Base-by-base conservation (phyloP, 2,113 vertebrate genomes). In the Protobothrops flavoviridis region DNA sequence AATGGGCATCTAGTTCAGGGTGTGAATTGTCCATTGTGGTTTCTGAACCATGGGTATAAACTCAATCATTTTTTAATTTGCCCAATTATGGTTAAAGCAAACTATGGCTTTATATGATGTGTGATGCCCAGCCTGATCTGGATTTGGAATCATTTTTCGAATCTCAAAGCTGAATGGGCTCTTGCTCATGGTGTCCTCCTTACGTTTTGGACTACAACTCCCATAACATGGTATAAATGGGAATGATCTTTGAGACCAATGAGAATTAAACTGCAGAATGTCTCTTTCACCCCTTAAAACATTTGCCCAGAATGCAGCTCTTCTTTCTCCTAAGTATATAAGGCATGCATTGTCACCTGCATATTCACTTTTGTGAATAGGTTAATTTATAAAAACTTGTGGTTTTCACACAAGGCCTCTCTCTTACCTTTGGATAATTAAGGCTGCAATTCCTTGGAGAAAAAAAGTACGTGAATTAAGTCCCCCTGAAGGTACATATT, bases 301-400 rank as follows among this genome's bases (percentile, higher is more conserved):
- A 97, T 97, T 81, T 39, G 13, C 96, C 97, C 96, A 96, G 96
- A 96, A 97, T 23, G 13, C 4, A 53, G 6, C 8, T 33, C 11
- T 26, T 29, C 7, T 33, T 91, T 33, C 97, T 96, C 95, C 96
- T 94, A 97, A 96, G 97, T 97, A 97, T 97, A 96, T 81, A 81
- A 81, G 69, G 33, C 33, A 39, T 39, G 97, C 95, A 97, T 97
- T 96, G 94, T 2, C n/a, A 50, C 26, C 95, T 74, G 20, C 9
- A 29, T 21, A 93, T 95, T 96, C 94, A 39, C 39, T 33, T 94
- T 93, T 94, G 93, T 95, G 93, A 95, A 95, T 96, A 93, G 92
- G 93, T 94, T 94, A 69, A 92, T 81, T 81, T 39, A 15, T 39
- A 81, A 3, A 74, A 69, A n/a, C 69, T 39, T 81, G 69, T 39